Base-by-base conservation (phyloP, 2,113 vertebrate species). In the Rhadina sibilatrix region DNA sequence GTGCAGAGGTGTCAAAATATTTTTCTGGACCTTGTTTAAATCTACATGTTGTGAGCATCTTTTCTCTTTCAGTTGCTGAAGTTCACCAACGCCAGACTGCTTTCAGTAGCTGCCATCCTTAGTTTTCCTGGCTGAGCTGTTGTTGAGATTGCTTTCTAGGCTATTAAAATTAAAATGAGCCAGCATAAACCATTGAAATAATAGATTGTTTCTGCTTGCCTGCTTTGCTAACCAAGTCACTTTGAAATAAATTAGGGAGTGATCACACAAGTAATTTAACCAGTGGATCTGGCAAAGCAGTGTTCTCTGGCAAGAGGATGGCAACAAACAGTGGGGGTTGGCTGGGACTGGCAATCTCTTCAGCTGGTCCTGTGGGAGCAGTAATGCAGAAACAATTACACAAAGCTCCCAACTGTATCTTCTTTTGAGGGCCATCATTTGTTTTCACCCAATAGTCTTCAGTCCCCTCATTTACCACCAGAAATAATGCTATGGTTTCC, bases 91-190 rank as follows among this genome's bases (percentile, higher is more conserved):
- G 53, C 13, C n/a, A 37, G n/a, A 31, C 37, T 80, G 65, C 61
- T 94, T 90, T 93, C 70, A 87, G 61, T 87, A 90, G 75, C 75
- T 90, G 82, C 61, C 75, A 86, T 90, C 61, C 56, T 91, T 79
- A 90, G 57, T 52, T 89, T 93, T 94, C 85, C 54, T 96, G 88
- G 82, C 82, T 72, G 63, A 85, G 54, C 49, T 90, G 66, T 37
- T 77, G 78, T 84, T 92, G 92, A 88, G 75, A 83, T 94, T 95
- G 65, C 54, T 95, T 92, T 94, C 70, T 88, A 80, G 40, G 79
- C 92, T 95, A 93, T 93, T 91, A 97, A 93, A 94, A 95, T 88
- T 82, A 91, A 95, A 96, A 96, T 95, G 84, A 95, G 82, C 70
- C 66, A 72, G 70, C 57, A 94, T 77, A 92, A 94, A 95, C 79